Base-by-base conservation (phyloP, 2,888 invertebrate genomes). In the Drosophila pullipes region DNA sequence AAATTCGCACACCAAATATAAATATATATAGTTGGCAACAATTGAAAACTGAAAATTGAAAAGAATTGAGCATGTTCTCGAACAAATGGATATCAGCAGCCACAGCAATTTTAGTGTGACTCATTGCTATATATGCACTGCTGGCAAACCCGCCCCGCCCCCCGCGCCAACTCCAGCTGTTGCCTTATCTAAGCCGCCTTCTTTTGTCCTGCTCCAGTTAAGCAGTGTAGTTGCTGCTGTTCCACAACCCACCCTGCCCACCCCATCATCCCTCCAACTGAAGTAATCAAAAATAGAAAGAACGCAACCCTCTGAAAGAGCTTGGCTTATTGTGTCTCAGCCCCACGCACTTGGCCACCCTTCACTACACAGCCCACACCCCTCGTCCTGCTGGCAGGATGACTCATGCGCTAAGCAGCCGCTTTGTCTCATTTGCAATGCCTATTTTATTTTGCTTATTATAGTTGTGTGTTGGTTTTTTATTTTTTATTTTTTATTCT, bases 381-480 rank as follows among this genome's bases (percentile, higher is more conserved):
- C 71, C 60, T 52, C 49, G 57, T 57, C 55, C 55, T 39, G 33
- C 50, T 30, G 60, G n/a, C 25, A 50, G 68, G 57, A 82, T 83
- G 81, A 82, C 68, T 82, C 81, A 82, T 81, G 68, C 79, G 44
- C 58, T 65, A 55, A 50, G 31, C 80, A 59, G 62, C 69, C 50
- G 68, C 52, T 63, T 71, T 78, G 69, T 82, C 78, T 78, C 69
- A 81, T 83, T 82, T 77, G 77, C 47, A 83, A 70, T 83, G 83
- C 77, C 81, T 74, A 66, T 69, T 74, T 74, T 68, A 59, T 63
- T 58, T 74, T 70, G 66, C 68, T 69, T 78, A 47, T 67, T 78
- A 69, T 60, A 18, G 3, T 74, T 9, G 25, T 25, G 47, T 22
- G 25, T 74, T 70, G 39, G 7, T 61, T 44, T 58, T 37, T 52